Evolutionary conservation across 35 echinoderm and acorn worm genomes (phyloP).

Genomic region (Apostichopus japonicus): DNA sequence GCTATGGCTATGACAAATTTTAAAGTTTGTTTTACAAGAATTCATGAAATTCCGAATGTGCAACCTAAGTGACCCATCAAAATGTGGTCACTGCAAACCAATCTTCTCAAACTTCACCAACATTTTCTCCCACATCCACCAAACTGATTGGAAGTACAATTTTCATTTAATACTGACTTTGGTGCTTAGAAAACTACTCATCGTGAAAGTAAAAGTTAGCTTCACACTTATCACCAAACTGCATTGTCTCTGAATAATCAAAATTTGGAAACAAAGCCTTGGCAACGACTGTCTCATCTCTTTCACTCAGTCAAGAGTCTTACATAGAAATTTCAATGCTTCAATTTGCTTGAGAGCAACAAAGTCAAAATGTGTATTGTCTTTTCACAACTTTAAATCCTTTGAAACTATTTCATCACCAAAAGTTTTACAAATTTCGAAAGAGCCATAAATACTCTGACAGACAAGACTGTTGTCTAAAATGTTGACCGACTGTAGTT

Average conservation of each 20-base stretch:
- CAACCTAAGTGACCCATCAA: neutral
- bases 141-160: neutral
- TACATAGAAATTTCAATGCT: neutral
- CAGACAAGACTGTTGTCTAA: too few species aligned
- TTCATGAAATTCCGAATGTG: neutral
- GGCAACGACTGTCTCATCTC: neutral
- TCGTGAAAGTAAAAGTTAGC: neutral
- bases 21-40: neutral
- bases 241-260: neutral
- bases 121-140: neutral
- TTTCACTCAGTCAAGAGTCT: neutral
- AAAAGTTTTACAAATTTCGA: slow-evolving; percentile 3
- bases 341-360: neutral
- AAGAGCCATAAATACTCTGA: neutral
- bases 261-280: neutral
- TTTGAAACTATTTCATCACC: neutral
- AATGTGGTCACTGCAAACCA: neutral
- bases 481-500: neutral
- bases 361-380: neutral
- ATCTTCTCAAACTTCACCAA: neutral
- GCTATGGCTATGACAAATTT: neutral
- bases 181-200: slow-evolving; percentile 21
- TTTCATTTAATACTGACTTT: slow-evolving; percentile 40
- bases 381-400: neutral
- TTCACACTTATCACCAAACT: slow-evolving; percentile 3